Percentiles rank a stretch among this genome's conserved stretches.
These are phyloP conservation scores for Mus caroli DNA, from an alignment of 2,797 vertebrate species.

Conservation along the genomic window DNA sequence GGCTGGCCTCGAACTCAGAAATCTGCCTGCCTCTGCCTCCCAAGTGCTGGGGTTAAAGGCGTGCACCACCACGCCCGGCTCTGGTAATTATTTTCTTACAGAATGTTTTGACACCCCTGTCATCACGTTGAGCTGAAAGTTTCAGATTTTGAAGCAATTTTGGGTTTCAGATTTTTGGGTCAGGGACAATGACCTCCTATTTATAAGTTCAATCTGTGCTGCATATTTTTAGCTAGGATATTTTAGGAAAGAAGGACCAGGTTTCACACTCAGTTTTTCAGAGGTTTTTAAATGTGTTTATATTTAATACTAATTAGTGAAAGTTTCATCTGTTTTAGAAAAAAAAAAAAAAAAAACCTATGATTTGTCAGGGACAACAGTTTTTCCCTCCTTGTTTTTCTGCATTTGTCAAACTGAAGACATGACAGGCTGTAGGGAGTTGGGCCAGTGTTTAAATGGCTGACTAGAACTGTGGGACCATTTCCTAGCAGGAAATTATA, in stretches of 20 bases:
- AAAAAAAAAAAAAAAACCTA: not conserved
- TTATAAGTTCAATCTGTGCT: not conserved
- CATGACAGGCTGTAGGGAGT: not conserved
- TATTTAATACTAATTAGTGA: not conserved
- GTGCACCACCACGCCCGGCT: too few relatives aligned
- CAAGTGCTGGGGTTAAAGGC: too few relatives aligned
- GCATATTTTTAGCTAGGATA: not conserved
- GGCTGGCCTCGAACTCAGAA: too few relatives aligned
- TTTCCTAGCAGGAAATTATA: not conserved
- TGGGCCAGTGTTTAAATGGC: not conserved
- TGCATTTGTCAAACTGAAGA: not conserved
- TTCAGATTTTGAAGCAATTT: not conserved
- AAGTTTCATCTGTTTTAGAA: not conserved
- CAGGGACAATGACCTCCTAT: not conserved
- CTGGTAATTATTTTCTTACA: not conserved
- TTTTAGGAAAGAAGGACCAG: not conserved
- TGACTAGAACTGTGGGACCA: not conserved
- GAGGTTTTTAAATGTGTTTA: not conserved
- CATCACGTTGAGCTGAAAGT: not conserved
- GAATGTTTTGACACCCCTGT: not conserved
- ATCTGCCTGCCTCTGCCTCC: too few relatives aligned
- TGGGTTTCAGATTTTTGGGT: not conserved
- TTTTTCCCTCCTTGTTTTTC: not conserved
- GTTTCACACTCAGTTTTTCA: conserved; percentile 39
- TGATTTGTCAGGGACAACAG: not conserved